Conservation (phyloP, 92 coral and sea anemone species). For the Porites divaricata region DNA sequence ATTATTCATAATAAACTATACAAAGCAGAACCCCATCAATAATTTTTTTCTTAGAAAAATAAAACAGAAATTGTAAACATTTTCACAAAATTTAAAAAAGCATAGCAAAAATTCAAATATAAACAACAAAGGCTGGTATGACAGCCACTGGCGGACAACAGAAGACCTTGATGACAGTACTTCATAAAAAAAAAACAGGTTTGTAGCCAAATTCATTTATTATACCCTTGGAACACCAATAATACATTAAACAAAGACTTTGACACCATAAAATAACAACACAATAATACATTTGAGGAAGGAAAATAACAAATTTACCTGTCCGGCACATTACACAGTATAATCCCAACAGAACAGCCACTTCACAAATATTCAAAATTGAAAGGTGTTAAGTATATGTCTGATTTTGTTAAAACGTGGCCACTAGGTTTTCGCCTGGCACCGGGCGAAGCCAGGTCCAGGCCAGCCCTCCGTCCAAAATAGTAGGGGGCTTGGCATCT, state of each 20-base stretch:
- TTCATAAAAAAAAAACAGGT: constrained; percentile 28
- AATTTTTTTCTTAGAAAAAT: constrained; percentile 20
- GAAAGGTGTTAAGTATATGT: not conserved
- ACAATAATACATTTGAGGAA: constrained; percentile 15
- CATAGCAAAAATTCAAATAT: constrained; percentile 25
- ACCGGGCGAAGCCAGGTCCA: no score
- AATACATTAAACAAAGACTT: constrained; percentile 23
- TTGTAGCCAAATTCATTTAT: constrained; percentile 15
- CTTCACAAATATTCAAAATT: constrained; percentile 10
- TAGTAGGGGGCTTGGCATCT: no score
- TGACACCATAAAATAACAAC: constrained; percentile 30
- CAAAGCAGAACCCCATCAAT: constrained; percentile 34
- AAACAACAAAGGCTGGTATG: constrained; percentile 33
- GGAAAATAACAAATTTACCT: constrained; percentile 27
- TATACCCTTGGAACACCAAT: constrained; percentile 30
- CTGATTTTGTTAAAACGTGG: no score
- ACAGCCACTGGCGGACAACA: constrained; percentile 27
- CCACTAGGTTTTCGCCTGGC: no score
- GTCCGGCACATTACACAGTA: constrained; percentile 15
- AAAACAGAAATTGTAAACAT: constrained; percentile 28
- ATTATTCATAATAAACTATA: constrained; percentile 34
- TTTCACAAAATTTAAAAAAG: constrained; percentile 31
- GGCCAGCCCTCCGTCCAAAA: no score
- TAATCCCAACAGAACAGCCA: constrained; percentile 7
- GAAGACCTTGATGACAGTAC: constrained; percentile 40